phyloP scores from a whole-genome alignment of 2,797 vertebrate genomes.

The Gymnoscopelus braueri region DNA sequence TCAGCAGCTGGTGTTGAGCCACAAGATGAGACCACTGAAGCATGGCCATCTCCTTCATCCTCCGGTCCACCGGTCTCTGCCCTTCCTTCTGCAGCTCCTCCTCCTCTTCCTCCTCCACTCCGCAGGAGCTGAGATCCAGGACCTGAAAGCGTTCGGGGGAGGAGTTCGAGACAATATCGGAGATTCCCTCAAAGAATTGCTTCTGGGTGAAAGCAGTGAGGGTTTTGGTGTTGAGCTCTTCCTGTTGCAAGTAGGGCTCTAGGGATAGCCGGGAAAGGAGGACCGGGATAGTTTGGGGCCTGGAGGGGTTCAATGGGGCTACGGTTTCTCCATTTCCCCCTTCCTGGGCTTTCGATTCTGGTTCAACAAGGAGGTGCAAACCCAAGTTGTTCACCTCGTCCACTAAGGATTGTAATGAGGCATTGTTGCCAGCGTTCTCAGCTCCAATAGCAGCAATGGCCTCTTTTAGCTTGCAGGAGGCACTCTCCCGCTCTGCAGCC shows the following conservation, averaged over 20 bases:
- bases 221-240: constrained; percentile 87
- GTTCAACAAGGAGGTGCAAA: constrained; percentile 67
- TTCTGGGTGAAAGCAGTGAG: constrained; percentile 82
- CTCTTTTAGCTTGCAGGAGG: constrained; percentile 71
- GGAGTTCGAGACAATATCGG: constrained; percentile 82
- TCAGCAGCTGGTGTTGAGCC: constrained; percentile 86
- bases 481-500: constrained; percentile 69
- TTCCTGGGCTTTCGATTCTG: constrained; percentile 28
- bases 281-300: constrained; percentile 46
- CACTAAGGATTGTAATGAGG: constrained; percentile 77
- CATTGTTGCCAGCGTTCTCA: constrained; percentile 79
- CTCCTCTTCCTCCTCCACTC: constrained; percentile 52
- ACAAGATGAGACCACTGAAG: constrained; percentile 87
- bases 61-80: constrained; percentile 66
- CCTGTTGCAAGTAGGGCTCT: constrained; percentile 84
- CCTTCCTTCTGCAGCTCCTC: constrained; percentile 48
- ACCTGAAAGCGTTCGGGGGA: constrained; percentile 81
- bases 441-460: constrained; percentile 68
- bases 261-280: constrained; percentile 86
- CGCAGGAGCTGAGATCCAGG: constrained; percentile 75
- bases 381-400: constrained; percentile 77
- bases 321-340: constrained; percentile 40
- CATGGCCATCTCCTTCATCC: constrained; percentile 82
- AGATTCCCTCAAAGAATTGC: constrained; percentile 80
- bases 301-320: constrained; percentile 10